Evolutionary conservation across 2,888 invertebrate species (phyloP).

Genomic region (Hoplodrina blanda): DNA sequence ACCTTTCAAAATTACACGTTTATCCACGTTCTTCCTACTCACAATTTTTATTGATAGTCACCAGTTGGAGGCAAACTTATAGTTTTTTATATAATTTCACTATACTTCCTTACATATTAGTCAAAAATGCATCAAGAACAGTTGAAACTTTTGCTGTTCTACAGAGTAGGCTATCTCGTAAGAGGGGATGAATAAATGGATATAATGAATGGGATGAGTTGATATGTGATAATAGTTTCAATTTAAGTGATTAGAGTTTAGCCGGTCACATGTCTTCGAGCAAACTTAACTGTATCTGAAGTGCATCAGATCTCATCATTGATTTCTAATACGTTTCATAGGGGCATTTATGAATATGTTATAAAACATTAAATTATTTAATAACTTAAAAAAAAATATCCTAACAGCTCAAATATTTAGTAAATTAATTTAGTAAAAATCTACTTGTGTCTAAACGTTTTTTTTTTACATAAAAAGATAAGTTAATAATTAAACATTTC

Average conservation of each 20-base stretch:
- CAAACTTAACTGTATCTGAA: slow-evolving; percentile 67
- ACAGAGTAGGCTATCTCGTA: slow-evolving; percentile 50
- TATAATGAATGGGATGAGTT: slow-evolving; percentile 74
- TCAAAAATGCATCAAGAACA: slow-evolving; percentile 52
- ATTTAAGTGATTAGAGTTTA: slow-evolving; percentile 76
- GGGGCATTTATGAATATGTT: slow-evolving; percentile 80
- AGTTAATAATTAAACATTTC: slow-evolving; percentile 18
- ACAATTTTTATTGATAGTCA: slow-evolving; percentile 16
- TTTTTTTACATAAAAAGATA: slow-evolving; percentile 18
- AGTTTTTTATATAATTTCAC: slow-evolving; percentile 38
- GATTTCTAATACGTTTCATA: slow-evolving; percentile 77
- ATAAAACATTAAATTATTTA: slow-evolving; percentile 10
- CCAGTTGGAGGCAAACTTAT: slow-evolving; percentile 6
- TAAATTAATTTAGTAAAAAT: slow-evolving; percentile 9
- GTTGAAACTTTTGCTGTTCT: slow-evolving; percentile 43
- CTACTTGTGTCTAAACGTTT: background rate
- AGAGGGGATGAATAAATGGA: slow-evolving; percentile 62
- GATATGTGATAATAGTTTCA: slow-evolving; percentile 87
- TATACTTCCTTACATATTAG: slow-evolving; percentile 50
- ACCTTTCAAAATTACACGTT: slow-evolving; percentile 21
- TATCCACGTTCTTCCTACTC: slow-evolving; percentile 19
- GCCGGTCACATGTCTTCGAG: slow-evolving; percentile 66
- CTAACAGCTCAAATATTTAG: slow-evolving; percentile 34
- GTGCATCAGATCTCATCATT: slow-evolving; percentile 74
- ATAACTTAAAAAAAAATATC: background rate